These are phyloP conservation scores for Andrena cerasifolii DNA, from an alignment of 1,140 invertebrate species.

Conservation along the genomic window DNA sequence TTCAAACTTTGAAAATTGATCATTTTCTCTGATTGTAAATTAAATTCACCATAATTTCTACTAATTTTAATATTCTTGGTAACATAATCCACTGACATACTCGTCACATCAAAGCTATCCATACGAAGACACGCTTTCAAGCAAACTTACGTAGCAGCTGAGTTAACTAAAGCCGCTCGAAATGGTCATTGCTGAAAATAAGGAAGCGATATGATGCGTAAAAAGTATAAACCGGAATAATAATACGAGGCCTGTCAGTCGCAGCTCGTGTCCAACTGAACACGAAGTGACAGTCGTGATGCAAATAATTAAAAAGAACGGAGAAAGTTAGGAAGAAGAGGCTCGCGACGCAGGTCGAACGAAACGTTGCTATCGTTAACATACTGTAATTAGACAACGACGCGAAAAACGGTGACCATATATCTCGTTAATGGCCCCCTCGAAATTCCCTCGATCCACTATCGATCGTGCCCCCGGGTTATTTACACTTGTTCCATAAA, in stretches of 20 bases:
- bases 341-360: no score
- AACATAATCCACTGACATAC: no score
- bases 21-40: no score
- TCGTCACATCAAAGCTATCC: no score
- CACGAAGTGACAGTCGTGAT: neutral
- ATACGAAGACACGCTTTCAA: no score
- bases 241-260: neutral
- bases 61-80: no score
- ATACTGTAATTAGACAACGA: constrained; percentile 34
- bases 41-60: no score
- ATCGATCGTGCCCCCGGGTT: constrained; percentile 15
- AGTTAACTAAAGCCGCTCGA: no score
- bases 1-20: no score
- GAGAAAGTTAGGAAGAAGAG: neutral
- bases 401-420: neutral
- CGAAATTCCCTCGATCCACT: constrained; percentile 8
- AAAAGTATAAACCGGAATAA: constrained; percentile 5
- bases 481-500: constrained; percentile 42
- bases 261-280: neutral
- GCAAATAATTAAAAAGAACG: neutral
- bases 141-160: no score
- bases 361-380: constrained; percentile 13
- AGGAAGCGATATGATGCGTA: no score
- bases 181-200: no score
- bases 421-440: constrained; percentile 16